phyloP scores from a whole-genome alignment of 2,888 invertebrate species.

The Pocota personata region DNA sequence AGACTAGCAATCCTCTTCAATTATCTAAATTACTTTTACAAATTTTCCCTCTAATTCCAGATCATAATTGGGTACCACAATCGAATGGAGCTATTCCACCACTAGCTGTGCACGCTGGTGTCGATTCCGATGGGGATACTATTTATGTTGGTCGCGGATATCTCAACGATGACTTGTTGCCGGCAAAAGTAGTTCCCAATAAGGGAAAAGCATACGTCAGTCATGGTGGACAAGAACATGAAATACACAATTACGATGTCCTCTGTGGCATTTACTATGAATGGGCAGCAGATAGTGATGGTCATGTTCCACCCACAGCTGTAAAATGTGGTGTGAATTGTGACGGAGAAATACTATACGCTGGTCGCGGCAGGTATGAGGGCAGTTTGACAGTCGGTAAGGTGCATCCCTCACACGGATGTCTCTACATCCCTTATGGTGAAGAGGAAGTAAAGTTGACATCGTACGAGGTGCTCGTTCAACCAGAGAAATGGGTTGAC shows the following conservation, averaged over 20 bases:
- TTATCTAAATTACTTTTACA: no score
- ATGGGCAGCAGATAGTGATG: slow-evolving; percentile 86
- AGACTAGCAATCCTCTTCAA: no score
- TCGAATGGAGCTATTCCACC: slow-evolving; percentile 78
- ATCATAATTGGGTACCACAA: slow-evolving; percentile 83
- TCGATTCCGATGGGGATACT: slow-evolving; percentile 87
- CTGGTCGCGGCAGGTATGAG: slow-evolving; percentile 87
- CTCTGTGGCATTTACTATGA: slow-evolving; percentile 86
- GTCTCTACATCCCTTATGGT: slow-evolving; percentile 83
- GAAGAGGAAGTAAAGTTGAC: slow-evolving; percentile 82
- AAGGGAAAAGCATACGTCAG: slow-evolving; percentile 87
- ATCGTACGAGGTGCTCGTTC: slow-evolving; percentile 82
- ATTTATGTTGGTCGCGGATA: slow-evolving; percentile 90
- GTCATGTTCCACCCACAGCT: slow-evolving; percentile 86
- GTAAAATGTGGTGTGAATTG: slow-evolving; percentile 86
- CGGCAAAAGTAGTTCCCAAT: slow-evolving; percentile 86
- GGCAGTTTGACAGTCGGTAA: slow-evolving; percentile 89
- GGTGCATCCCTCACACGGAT: slow-evolving; percentile 84
- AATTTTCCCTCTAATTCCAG: slow-evolving; percentile 64
- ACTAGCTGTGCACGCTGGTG: slow-evolving; percentile 85
- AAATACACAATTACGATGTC: slow-evolving; percentile 87
- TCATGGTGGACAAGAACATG: slow-evolving; percentile 86
- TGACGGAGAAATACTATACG: slow-evolving; percentile 87
- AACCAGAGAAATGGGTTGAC: slow-evolving; percentile 77
- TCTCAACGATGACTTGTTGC: slow-evolving; percentile 86